Base-by-base conservation (phyloP, 2,797 vertebrate species). In the Oreochromis grahami region DNA sequence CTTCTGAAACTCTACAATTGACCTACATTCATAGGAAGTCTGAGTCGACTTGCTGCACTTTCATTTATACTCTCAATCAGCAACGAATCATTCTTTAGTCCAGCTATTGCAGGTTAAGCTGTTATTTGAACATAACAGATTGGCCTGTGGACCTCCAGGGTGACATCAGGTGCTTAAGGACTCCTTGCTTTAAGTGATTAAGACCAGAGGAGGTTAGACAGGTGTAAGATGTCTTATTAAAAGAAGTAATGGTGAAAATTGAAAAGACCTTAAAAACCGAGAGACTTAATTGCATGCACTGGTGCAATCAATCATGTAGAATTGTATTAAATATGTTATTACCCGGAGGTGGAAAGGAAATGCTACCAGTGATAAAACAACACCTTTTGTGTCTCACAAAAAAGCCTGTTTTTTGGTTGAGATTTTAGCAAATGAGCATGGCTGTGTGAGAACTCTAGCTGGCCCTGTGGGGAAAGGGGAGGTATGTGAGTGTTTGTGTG, bases 291-390 rank as follows among this genome's bases (percentile, higher is more conserved):
- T 92, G 80, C 83, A 89, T 90, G 88, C 86, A 52, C 53, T 45
- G 77, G 81, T 92, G 93, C 79, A 89, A 93, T 84, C 84, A 91
- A 86, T 91, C 93, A 89, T 87, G 85, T 60, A 82, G 84, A 80
- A 86, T 32, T 82, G 90, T 82, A 93, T 90, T 91, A 92, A 92
- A 85, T 86, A 86, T 89, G 91, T 94, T 92, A 92, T 87, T 94
- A 92, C 90, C 89, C 80, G 4, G n/a, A 92, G 92, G 89, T 93
- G 93, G 86, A 90, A 88, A 92, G 86, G 89, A 91, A 93, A 86
- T 82, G 89, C 84, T 86, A 77, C 84, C 83, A 86, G 84, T 78
- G 89, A 91, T 88, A 95, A 92, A 94, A 89, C 89, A 92, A 93
- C 93, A 92, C 92, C 86, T 90, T 80, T 83, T 41, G 12, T 48